phyloP scores from a whole-genome alignment of 2,113 vertebrate genomes.

The Ammodytes dubius region DNA sequence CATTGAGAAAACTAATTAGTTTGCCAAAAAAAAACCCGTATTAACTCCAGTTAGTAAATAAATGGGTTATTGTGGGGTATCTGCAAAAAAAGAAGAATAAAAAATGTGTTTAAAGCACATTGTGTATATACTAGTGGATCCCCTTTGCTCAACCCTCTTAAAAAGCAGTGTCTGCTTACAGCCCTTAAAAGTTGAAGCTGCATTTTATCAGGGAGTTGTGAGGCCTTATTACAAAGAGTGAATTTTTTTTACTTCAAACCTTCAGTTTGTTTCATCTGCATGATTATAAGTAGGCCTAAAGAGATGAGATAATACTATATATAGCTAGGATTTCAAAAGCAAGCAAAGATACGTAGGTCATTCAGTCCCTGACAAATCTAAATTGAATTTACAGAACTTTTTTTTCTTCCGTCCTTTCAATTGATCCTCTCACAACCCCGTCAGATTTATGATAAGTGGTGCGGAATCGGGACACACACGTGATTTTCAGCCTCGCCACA shows the following conservation, averaged over 20 bases:
- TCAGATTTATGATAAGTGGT: background rate
- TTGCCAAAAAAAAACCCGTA: background rate
- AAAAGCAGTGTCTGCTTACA: background rate
- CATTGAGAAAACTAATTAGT: background rate
- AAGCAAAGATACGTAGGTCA: conserved; percentile 9
- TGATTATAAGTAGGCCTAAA: background rate
- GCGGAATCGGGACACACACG: background rate
- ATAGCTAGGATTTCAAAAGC: background rate
- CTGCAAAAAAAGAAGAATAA: too few relatives aligned
- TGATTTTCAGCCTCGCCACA: background rate
- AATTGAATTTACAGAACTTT: background rate
- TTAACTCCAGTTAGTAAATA: background rate
- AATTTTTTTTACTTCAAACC: background rate
- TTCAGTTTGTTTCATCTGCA: background rate
- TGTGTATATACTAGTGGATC: background rate
- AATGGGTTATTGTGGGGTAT: too few relatives aligned
- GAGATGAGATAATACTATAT: background rate
- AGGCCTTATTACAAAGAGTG: background rate
- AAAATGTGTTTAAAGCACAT: background rate
- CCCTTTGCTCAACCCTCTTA: background rate
- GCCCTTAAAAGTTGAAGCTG: background rate
- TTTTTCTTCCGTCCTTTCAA: background rate
- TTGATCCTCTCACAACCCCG: background rate
- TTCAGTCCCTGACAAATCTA: background rate
- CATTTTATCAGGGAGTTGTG: background rate